phyloP scores from a whole-genome alignment of 2,888 invertebrate species.

The Xestia ashworthii region DNA sequence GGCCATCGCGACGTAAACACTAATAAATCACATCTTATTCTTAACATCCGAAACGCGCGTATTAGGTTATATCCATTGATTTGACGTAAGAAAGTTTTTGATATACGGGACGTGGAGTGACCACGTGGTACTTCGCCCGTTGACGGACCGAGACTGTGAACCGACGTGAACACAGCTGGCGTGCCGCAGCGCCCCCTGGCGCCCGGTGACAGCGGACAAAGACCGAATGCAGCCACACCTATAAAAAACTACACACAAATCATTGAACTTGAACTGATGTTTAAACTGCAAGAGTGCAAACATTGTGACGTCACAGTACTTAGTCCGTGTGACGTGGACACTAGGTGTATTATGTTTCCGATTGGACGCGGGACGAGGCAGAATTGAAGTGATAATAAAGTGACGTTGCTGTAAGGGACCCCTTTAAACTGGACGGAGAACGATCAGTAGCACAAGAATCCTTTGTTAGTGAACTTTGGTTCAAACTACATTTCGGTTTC shows the following conservation, averaged over 20 bases:
- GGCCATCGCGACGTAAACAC: slow-evolving; percentile 75
- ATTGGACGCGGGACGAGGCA: slow-evolving; percentile 12
- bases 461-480: slow-evolving; percentile 42
- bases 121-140: slow-evolving; percentile 72
- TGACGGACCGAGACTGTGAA: slow-evolving; percentile 79
- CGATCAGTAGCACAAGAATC: slow-evolving; percentile 16
- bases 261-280: slow-evolving; percentile 69
- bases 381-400: slow-evolving; percentile 22
- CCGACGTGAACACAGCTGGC: slow-evolving; percentile 76
- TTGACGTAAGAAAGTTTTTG: slow-evolving; percentile 90
- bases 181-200: slow-evolving; percentile 74
- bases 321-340: slow-evolving; percentile 40
- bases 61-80: slow-evolving; percentile 91
- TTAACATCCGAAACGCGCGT: slow-evolving; percentile 75
- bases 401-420: slow-evolving; percentile 30
- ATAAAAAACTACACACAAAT: slow-evolving; percentile 66
- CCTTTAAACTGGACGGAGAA: slow-evolving; percentile 28
- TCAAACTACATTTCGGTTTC: slow-evolving; percentile 19
- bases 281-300: slow-evolving; percentile 60
- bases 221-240: slow-evolving; percentile 76
- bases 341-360: slow-evolving; percentile 29
- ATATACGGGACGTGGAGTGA: slow-evolving; percentile 64
- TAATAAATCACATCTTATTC: slow-evolving; percentile 84
- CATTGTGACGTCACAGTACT: slow-evolving; percentile 54
- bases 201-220: slow-evolving; percentile 68